phyloP scores from a whole-genome alignment of 2,888 invertebrate genomes.

The Podotricha telesiphe region DNA sequence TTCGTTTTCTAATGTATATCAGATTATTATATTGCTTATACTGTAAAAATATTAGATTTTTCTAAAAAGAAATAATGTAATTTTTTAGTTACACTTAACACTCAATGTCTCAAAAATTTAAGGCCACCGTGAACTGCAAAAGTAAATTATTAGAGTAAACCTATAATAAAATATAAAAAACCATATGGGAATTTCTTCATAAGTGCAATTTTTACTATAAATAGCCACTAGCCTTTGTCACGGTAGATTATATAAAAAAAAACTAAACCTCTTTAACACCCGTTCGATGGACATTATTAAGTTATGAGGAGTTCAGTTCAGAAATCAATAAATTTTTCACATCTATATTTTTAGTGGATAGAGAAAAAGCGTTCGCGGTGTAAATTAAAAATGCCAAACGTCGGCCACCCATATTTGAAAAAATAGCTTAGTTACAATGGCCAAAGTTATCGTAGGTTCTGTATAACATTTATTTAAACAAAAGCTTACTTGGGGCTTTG shows the following conservation, averaged over 20 bases:
- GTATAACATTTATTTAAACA: constrained; percentile 18
- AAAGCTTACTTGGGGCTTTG: too few relatives aligned
- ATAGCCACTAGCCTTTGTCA: constrained; percentile 66
- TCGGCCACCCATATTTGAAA: constrained; percentile 55
- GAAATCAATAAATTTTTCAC: constrained; percentile 44
- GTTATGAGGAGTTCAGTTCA: constrained; percentile 60
- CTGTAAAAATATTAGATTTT: too few relatives aligned
- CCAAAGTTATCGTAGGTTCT: constrained; percentile 32
- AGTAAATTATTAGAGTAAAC: constrained; percentile 50
- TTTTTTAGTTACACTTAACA: not conserved
- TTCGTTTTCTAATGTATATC: too few relatives aligned
- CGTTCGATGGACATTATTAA: constrained; percentile 63
- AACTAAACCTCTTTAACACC: constrained; percentile 48
- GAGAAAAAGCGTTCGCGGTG: constrained; percentile 45
- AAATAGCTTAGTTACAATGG: constrained; percentile 31
- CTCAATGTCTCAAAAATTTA: not conserved
- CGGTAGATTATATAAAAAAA: constrained; percentile 59
- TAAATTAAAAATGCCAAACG: constrained; percentile 48
- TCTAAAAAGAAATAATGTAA: too few relatives aligned
- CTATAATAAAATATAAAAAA: constrained; percentile 59
- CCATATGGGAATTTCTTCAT: constrained; percentile 49
- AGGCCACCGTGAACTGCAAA: constrained; percentile 30
- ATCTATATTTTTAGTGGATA: constrained; percentile 32
- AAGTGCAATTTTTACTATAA: constrained; percentile 65
- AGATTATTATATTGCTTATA: too few relatives aligned